Base-by-base conservation (phyloP, 1,140 invertebrate genomes). In the Drosophila kepulauana region DNA sequence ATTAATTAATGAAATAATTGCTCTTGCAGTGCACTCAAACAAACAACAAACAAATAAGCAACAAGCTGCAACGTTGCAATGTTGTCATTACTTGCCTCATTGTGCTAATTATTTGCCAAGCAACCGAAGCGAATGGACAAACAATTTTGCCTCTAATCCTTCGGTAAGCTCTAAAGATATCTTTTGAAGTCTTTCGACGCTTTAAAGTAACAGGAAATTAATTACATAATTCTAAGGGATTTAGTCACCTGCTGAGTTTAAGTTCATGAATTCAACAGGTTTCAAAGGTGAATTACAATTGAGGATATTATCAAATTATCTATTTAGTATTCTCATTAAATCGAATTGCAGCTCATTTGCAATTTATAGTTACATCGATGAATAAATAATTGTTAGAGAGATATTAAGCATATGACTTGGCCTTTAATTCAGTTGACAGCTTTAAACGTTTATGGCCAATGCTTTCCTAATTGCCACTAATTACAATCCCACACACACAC, bases 1-100 rank as follows among this genome's bases (percentile, higher is more conserved):
- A 89, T 89, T 84, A 88, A 88, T 88, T 88, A 89, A 88, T 75
- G 79, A 89, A 88, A 89, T 81, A 89, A 89, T 88, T 88, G 67
- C 69, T 66, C 46, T 56, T 28, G 35, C 51, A 10, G 35, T 10
- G 35, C 35, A 38, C 28, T 70, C 30, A 46, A 13, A 52, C 57
- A 70, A 43, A 20, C 1, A 52, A 28, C 41, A 33, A 8, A 2
- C 13, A 33, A 13, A 30, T 5, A 20, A 8, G 45, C 58, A 35
- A 33, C 33, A 33, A 33, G 7, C 35, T 62, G 16, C 11, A 38
- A 41, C 30, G 25, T 20, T 33, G n/a, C 11, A 38, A 51, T 33
- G 28, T 13, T 67, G n/a, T 43, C 56, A 59, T 52, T 58, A 28
- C 54, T 59, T 20, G 51, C 13, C n/a, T n/a, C 41, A 48, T 57